Evolutionary conservation across 1,140 invertebrate species (phyloP), one percentile per base, ranked within the genome.

Genomic region (Protaetia brevitarsis): DNA sequence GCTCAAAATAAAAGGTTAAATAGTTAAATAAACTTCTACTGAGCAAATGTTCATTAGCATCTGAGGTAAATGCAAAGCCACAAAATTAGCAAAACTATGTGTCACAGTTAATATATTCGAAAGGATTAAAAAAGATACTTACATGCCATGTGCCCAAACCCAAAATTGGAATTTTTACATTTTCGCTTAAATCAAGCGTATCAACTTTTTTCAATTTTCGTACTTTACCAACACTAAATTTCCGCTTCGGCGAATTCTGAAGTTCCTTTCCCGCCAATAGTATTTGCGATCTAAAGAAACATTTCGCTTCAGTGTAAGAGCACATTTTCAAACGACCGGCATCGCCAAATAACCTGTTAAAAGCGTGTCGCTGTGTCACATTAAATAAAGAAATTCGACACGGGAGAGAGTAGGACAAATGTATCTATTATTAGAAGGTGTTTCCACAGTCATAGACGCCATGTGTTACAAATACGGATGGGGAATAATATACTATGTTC

Each of bases 61-160:
- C n/a, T n/a, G n/a, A n/a, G n/a, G n/a, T 37, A 37, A 3, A 19
- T 51, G 11, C 6, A 23, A 7, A 4, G 19, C n/a, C n/a, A 11
- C 10, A 37, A 37, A 13, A 37, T 36, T n/a, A 13, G 23, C 10
- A 8, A 57, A 57, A 23, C 11, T 10, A 5, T 23, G 2, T 23
- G n/a, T 27, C 5, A 13, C 13, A n/a, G 11, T 61, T 61, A 3
- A 8, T n/a, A 61, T 11, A 3, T 31, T 19, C 11, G 7, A 56
- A 56, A 7, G 51, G 2, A 29, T 21, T 11, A 7, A 13, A 11
- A 3, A 61, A 29, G 37, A 37, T 31, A 41, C 60, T 26, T 64
- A 64, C 63, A 10, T 23, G 19, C 63, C 63, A 64, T 26, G 63
- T 64, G 21, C 63, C 63, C 7, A 34, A 64, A 29, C 63, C 63